Conservation (phyloP, 2,888 invertebrate genomes). For the Acanthosepion pharaonis region DNA sequence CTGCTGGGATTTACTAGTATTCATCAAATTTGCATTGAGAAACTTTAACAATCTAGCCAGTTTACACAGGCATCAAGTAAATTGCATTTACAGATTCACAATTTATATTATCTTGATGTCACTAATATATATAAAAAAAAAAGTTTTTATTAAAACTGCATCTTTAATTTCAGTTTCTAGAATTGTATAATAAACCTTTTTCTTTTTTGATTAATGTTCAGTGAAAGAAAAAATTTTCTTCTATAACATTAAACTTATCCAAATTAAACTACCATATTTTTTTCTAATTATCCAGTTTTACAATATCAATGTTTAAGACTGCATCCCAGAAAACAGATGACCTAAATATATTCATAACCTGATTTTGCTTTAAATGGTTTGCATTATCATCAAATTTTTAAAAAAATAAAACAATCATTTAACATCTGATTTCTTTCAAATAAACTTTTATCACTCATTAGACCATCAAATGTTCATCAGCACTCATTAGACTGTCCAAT, state of each 20-base stretch:
- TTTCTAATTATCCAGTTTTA: neutral
- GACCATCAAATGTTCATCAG: too few relatives aligned
- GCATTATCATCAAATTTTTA: neutral
- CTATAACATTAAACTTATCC: neutral
- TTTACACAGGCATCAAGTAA: neutral
- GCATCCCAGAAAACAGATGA: neutral
- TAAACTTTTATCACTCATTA: too few relatives aligned
- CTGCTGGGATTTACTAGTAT: neutral
- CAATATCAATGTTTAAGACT: neutral
- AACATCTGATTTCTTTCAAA: too few relatives aligned
- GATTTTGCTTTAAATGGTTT: neutral
- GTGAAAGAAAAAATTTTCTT: neutral
- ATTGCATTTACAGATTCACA: neutral
- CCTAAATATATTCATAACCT: neutral
- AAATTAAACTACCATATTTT: neutral
- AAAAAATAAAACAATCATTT: too few relatives aligned
- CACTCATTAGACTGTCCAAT: neutral
- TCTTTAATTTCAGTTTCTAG: neutral
- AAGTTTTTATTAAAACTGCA: too few relatives aligned
- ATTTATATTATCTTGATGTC: too few relatives aligned
- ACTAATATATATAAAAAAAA: too few relatives aligned
- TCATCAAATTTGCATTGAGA: neutral
- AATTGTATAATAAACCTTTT: neutral
- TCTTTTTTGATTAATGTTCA: neutral
- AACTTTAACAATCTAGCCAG: neutral